phyloP scores from a whole-genome alignment of 2,888 invertebrate genomes.

The Pyralis farinalis region DNA sequence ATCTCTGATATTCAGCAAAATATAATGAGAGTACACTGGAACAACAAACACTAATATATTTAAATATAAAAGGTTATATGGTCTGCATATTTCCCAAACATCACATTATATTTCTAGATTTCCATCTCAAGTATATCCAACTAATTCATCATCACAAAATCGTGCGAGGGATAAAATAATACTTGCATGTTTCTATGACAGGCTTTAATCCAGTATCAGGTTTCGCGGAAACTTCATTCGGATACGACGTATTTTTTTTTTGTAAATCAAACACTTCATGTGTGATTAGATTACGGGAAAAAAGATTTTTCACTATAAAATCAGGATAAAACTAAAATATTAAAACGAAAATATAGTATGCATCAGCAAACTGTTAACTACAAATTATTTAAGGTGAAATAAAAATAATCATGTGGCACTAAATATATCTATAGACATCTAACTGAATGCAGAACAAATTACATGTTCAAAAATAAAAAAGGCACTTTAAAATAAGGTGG shows the following conservation, averaged over 20 bases:
- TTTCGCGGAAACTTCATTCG: constrained; percentile 59
- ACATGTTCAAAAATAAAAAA: constrained; percentile 52
- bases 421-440: constrained; percentile 39
- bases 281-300: constrained; percentile 37
- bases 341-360: constrained; percentile 51
- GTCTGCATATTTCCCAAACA: too few relatives aligned
- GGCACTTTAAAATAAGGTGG: constrained; percentile 72
- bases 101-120: too few relatives aligned
- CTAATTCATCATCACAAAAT: too few relatives aligned
- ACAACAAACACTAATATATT: too few relatives aligned
- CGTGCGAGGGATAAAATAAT: too few relatives aligned
- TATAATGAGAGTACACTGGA: too few relatives aligned
- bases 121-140: too few relatives aligned
- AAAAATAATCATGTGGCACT: constrained; percentile 46
- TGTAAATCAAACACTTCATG: constrained; percentile 45
- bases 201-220: constrained; percentile 74
- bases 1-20: too few relatives aligned
- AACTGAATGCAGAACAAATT: constrained; percentile 46
- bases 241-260: constrained; percentile 51
- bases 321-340: constrained; percentile 51
- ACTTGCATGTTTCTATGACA: constrained; percentile 44
- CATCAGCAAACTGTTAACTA: constrained; percentile 54
- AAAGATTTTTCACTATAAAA: constrained; percentile 28
- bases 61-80: too few relatives aligned
- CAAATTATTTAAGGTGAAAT: constrained; percentile 41